phyloP scores from a whole-genome alignment of 2,888 invertebrate genomes.

The Plebejus argus region DNA sequence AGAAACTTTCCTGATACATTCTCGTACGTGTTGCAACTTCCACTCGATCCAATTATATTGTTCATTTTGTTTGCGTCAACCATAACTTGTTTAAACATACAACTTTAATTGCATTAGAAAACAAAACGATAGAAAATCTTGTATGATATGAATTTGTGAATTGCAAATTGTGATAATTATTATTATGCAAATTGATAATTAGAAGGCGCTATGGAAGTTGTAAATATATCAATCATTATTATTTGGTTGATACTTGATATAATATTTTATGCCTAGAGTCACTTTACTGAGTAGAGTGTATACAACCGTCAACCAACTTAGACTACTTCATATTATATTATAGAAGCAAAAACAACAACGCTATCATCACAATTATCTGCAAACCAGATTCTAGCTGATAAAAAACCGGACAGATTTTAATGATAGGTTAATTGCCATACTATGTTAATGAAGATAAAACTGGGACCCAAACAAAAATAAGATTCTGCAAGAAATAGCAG shows the following conservation, averaged over 20 bases:
- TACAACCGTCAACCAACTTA: no score
- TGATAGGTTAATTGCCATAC: neutral
- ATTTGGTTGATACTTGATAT: no score
- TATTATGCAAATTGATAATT: neutral
- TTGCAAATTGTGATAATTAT: neutral
- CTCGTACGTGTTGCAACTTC: conserved; percentile 5
- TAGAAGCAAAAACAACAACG: neutral
- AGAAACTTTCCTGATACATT: neutral
- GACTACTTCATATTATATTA: neutral
- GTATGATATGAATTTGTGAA: neutral
- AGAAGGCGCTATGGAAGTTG: neutral
- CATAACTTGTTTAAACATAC: neutral
- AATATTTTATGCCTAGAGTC: no score
- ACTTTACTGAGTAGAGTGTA: no score
- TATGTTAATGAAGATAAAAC: neutral
- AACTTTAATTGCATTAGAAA: neutral
- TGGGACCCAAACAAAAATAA: neutral
- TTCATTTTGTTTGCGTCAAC: neutral
- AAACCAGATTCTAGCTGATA: neutral
- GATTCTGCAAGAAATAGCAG: neutral
- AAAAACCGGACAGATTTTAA: neutral
- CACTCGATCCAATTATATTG: neutral
- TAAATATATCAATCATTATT: neutral
- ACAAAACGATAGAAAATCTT: neutral
- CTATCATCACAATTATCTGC: neutral